Conservation (phyloP, 1,140 invertebrate genomes). For the Penaeus chinensis region DNA sequence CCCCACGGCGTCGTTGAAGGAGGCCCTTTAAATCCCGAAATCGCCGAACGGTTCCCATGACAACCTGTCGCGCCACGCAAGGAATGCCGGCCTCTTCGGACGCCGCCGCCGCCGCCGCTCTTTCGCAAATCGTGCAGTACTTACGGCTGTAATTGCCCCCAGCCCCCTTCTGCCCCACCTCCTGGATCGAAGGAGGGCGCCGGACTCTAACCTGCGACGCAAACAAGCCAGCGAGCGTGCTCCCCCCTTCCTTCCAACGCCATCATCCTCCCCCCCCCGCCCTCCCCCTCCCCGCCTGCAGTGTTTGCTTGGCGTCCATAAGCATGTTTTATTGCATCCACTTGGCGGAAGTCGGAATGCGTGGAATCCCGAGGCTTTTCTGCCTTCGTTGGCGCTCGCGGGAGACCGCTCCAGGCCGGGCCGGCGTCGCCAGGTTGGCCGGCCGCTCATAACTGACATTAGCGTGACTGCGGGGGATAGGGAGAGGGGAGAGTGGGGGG, state of each 20-base stretch:
- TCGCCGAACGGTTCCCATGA: slow-evolving; percentile 29
- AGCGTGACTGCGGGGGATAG: not conserved
- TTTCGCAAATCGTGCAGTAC: not conserved
- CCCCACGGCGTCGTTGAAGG: too few relatives aligned
- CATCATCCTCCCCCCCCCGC: not conserved
- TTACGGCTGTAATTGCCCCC: too few relatives aligned
- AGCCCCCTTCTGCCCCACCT: not conserved
- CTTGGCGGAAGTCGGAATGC: slow-evolving; percentile 4
- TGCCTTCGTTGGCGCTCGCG: not conserved
- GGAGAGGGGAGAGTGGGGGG: not conserved
- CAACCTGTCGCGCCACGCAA: slow-evolving; percentile 45
- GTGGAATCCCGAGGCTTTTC: not conserved
- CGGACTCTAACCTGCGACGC: too few relatives aligned
- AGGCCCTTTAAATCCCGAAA: slow-evolving; percentile 23
- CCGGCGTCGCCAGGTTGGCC: too few relatives aligned
- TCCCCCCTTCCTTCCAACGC: not conserved
- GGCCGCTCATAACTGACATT: too few relatives aligned
- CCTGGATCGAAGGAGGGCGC: too few relatives aligned
- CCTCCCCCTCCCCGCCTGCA: not conserved
- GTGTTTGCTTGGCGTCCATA: not conserved
- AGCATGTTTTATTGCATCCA: slow-evolving; percentile 1
- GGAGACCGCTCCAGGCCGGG: too few relatives aligned
- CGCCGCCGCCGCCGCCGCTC: not conserved
- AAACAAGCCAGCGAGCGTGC: not conserved
- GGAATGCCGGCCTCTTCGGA: slow-evolving; percentile 22